phyloP scores from a whole-genome alignment of 2,888 invertebrate genomes.

The Apoda limacodes region DNA sequence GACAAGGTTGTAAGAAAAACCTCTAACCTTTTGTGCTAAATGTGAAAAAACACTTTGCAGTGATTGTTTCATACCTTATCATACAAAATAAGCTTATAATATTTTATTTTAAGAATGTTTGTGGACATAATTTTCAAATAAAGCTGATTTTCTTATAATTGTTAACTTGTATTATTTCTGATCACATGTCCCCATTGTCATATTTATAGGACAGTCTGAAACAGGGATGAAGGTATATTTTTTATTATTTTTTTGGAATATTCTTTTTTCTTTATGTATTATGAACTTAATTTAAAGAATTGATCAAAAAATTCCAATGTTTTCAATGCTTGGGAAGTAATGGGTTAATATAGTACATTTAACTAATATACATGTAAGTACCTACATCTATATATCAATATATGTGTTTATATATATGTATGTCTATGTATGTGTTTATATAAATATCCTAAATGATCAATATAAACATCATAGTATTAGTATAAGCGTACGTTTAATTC shows the following conservation, averaged over 20 bases:
- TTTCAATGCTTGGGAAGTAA: conserved; percentile 2
- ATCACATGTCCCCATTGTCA: neutral
- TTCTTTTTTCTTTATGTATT: neutral
- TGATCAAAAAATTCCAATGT: conserved; percentile 1
- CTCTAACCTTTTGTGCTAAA: neutral
- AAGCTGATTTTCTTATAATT: conserved; percentile 1
- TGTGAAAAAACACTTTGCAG: neutral
- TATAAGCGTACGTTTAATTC: too few relatives aligned
- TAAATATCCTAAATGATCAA: too few relatives aligned
- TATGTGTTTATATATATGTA: too few relatives aligned
- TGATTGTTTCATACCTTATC: conserved; percentile 1
- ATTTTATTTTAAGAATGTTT: neutral
- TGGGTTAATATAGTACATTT: conserved; percentile 1
- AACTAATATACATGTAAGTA: too few relatives aligned
- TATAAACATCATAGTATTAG: too few relatives aligned
- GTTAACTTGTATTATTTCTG: neutral
- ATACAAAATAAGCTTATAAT: neutral
- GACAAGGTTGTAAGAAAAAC: neutral
- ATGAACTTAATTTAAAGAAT: neutral
- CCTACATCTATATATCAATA: too few relatives aligned
- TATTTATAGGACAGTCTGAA: conserved; percentile 1
- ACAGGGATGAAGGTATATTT: neutral
- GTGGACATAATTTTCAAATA: conserved; percentile 1
- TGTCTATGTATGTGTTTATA: too few relatives aligned
- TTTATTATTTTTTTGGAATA: too few relatives aligned